Evolutionary conservation across 2,113 vertebrate species (phyloP), one percentile per base, ranked within the genome.

Genomic region (Tretioscincus oriximinensis): DNA sequence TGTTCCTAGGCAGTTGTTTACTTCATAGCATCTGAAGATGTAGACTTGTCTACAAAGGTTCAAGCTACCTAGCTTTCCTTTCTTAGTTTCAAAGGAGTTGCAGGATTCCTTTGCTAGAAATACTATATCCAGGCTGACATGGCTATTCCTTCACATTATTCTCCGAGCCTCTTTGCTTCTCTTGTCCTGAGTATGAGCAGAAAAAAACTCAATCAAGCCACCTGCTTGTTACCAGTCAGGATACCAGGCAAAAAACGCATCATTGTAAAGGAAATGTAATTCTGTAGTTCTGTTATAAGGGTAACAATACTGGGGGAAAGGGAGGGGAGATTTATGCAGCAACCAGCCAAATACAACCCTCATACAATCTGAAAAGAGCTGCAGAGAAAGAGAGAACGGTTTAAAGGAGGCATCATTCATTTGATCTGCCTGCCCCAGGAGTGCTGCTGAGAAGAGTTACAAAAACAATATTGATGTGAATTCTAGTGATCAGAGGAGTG

Each of bases 211-310:
- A 69, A 60, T 28, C 61, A 81, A 81, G 77, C 10, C 6, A 6
- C 72, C 76, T 66, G 60, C 20, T 75, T 24, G 65, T 66, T 54
- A 71, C 78, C 81, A 69, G 24, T 82, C 54, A 51, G 67, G 83
- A 78, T 83, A 29, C 66, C 41, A n/a, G 54, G 6, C 82, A 80
- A 80, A 73, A n/a, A 60, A 14, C 14, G 45, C 35, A 31, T 2
- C 2, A 11, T 71, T 71, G 74, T 35, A 54, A 45, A 2, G 65
- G 66, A 84, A 77, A 45, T 85, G 78, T 65, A 26, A 5, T 66
- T 86, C 83, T 77, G 0, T 5, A 60, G 60, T 75, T 75, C 5
- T 24, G 61, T 28, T 14, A 75, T 60, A 22, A 61, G 7, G 54
- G 28, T 35, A 74, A 58, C 12, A 24, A 35, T 29, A 24, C 73